These are phyloP conservation scores for Enteromius treurensis DNA, from an alignment of 2,797 vertebrate species.

Conservation along the genomic window DNA sequence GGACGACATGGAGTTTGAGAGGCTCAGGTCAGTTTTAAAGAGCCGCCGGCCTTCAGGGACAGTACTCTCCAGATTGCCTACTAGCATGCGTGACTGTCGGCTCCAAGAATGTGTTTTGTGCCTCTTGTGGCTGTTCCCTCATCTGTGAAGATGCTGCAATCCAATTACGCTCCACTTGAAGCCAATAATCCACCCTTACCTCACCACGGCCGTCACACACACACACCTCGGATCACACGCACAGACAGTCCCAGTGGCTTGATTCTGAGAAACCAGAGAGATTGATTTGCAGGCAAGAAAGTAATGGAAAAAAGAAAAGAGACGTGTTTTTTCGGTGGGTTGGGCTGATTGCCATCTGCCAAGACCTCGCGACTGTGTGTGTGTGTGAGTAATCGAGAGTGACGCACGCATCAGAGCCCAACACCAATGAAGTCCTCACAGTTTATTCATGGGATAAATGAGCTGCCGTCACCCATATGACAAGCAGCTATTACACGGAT, in stretches of 20 bases:
- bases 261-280: conserved; percentile 26
- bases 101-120: conserved; percentile 25
- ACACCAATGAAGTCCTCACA: conserved; percentile 23
- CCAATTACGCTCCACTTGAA: conserved; percentile 44
- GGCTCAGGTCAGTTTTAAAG: conserved; percentile 81
- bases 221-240: conserved; percentile 7
- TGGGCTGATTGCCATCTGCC: conserved; percentile 34
- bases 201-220: not conserved
- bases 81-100: conserved; percentile 3
- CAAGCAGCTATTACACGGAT: conserved; percentile 15
- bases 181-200: conserved; percentile 24
- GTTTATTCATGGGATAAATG: conserved; percentile 38
- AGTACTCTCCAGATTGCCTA: not conserved
- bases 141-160: conserved; percentile 40
- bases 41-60: not conserved
- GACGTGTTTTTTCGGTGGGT: not conserved
- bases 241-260: not conserved
- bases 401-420: conserved; percentile 8
- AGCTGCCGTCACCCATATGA: conserved; percentile 1
- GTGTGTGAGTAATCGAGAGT: conserved; percentile 1
- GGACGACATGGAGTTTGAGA: conserved; percentile 91
- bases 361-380: not conserved
- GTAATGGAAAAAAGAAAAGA: not conserved
- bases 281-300: conserved; percentile 39
- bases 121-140: conserved; percentile 26